A percentile compares a stretch with the other conserved stretches of the same genome.
These are phyloP conservation scores for Hybos culiciformis DNA, from an alignment of 2,888 invertebrate species.

Conservation along the genomic window DNA sequence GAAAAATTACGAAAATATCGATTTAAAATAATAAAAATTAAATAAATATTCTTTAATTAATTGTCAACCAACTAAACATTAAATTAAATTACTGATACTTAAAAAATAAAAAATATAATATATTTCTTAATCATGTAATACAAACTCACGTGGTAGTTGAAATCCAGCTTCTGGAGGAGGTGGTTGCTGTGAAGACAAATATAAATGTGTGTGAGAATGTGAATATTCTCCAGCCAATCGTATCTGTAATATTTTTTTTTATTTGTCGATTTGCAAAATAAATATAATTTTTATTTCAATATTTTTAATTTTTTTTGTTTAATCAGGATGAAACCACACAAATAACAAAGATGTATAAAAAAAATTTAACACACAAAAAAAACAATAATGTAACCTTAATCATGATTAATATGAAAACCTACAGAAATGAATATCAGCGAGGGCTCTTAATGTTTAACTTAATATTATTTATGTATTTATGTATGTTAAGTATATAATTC, in stretches of 20 bases:
- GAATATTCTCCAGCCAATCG: conserved; percentile 84
- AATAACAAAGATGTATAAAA: no score
- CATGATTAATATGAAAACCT: no score
- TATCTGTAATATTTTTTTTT: conserved; percentile 56
- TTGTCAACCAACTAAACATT: background rate
- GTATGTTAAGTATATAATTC: no score
- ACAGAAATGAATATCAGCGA: no score
- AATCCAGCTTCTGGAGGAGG: conserved; percentile 57
- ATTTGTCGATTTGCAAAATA: no score
- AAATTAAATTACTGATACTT: background rate
- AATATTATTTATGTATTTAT: no score
- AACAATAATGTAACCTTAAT: no score
- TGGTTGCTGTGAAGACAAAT: conserved; percentile 78
- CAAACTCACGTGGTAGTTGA: conserved; percentile 45
- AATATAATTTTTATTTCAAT: no score
- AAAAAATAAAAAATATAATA: background rate
- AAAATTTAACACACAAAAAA: no score
- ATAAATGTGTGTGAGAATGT: conserved; percentile 86
- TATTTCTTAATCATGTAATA: conserved; percentile 22
- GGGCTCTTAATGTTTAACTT: no score
- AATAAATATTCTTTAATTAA: background rate
- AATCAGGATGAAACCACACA: no score
- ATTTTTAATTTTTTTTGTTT: no score
- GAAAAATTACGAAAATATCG: background rate
- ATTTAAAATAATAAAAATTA: background rate